phyloP scores from a whole-genome alignment of 2,113 vertebrate species.

The Ascaphus truei region DNA sequence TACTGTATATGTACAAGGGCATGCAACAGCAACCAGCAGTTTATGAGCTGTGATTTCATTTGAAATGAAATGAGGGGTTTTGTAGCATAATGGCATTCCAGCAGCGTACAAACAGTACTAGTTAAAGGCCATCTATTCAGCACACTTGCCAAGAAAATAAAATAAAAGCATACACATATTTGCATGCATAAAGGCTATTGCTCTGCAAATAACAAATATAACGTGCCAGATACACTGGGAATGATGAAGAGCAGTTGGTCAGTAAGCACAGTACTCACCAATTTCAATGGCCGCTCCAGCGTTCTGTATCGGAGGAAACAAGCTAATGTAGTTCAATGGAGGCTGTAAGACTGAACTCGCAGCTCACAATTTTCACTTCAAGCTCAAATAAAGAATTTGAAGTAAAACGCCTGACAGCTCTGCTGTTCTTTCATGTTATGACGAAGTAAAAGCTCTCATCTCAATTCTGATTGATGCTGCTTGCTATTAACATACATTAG shows the following conservation, averaged over 20 bases:
- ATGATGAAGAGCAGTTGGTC: not conserved
- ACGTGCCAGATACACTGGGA: not conserved
- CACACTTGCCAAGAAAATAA: not conserved
- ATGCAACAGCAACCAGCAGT: not conserved
- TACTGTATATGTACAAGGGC: not conserved
- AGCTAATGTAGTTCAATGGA: conserved; percentile 49
- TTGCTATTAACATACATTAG: conserved; percentile 59
- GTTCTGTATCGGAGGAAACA: conserved; percentile 17
- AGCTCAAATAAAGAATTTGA: conserved; percentile 57
- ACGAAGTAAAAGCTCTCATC: conserved; percentile 62
- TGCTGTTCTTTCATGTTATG: conserved; percentile 58
- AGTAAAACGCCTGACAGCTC: conserved; percentile 57
- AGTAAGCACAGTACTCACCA: conserved; percentile 59
- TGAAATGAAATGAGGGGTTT: not conserved
- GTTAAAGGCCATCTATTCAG: not conserved
- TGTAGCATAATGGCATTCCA: not conserved
- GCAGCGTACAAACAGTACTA: not conserved
- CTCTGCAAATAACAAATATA: conserved; percentile 7
- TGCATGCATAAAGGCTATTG: conserved; percentile 33
- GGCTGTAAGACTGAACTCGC: conserved; percentile 53
- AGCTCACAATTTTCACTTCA: conserved; percentile 68
- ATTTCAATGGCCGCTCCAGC: conserved; percentile 56
- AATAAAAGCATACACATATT: conserved; percentile 25
- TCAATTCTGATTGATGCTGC: conserved; percentile 54
- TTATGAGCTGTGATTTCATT: not conserved